Percentiles rank a stretch among this genome's conserved stretches.
Evolutionary conservation across 2,113 vertebrate genomes (phyloP).

Genomic region (Tupaia tana): DNA sequence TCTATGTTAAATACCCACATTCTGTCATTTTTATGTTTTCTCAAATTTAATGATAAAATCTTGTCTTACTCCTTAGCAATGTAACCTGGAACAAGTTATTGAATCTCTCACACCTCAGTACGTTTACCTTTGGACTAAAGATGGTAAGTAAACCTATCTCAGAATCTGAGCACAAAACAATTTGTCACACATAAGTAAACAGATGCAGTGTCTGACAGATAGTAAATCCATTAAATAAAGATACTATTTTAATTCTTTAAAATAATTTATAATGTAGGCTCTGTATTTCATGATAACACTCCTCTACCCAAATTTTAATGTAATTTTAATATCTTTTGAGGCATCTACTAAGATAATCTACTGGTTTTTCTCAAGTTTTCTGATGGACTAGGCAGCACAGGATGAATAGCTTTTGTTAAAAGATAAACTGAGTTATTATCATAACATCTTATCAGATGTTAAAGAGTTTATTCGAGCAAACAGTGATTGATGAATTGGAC

Average conservation of each 20-base stretch:
- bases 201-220: background rate
- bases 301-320: background rate
- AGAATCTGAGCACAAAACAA: background rate
- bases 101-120: background rate
- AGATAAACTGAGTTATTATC: background rate
- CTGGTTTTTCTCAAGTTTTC: background rate
- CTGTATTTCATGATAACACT: background rate
- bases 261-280: background rate
- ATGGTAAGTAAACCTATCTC: background rate
- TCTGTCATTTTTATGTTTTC: background rate
- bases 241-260: background rate
- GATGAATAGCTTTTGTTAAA: background rate
- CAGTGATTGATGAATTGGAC: background rate
- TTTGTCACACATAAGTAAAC: background rate
- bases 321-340: background rate
- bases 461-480: background rate
- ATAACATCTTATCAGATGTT: background rate
- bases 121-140: background rate
- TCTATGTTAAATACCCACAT: background rate
- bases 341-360: background rate
- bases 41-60: background rate
- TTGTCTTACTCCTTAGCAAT: background rate
- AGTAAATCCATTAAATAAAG: no score
- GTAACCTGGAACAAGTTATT: background rate
- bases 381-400: background rate